A percentile compares a stretch with the other conserved stretches of the same genome.
phyloP scores from a whole-genome alignment of 2,113 vertebrate genomes.

The Phycodurus eques region DNA sequence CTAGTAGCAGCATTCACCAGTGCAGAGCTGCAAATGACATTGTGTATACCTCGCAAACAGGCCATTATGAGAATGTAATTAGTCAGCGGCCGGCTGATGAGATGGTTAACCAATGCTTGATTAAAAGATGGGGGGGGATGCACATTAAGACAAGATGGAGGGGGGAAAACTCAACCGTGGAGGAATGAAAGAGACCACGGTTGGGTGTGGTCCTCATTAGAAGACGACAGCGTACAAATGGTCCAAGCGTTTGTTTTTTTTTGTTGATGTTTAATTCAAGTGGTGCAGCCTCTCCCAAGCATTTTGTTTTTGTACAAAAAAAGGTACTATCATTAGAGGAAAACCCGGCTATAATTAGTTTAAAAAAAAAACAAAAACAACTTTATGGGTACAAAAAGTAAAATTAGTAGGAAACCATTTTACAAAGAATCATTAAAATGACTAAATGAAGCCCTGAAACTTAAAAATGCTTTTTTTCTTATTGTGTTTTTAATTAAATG shows the following conservation, averaged over 20 bases:
- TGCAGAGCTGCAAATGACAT: conserved; percentile 55
- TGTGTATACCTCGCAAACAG: conserved; percentile 47
- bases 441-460: too few species aligned
- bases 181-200: neutral
- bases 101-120: conserved; percentile 52
- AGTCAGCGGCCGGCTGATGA: conserved; percentile 52
- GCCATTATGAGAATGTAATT: conserved; percentile 65
- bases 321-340: neutral
- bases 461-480: too few species aligned
- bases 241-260: neutral
- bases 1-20: conserved; percentile 9
- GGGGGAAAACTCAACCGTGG: neutral
- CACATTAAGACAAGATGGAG: neutral
- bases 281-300: neutral
- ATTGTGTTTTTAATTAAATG: too few species aligned
- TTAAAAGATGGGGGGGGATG: conserved; percentile 40
- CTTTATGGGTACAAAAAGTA: too few species aligned
- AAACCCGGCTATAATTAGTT: neutral
- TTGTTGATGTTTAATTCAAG: neutral
- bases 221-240: neutral
- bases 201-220: neutral
- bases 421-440: too few species aligned
- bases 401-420: too few species aligned
- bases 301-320: neutral
- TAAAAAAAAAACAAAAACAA: neutral